These are phyloP conservation scores for Chloebia gouldiae DNA, from an alignment of 2,113 vertebrate species.

Conservation along the genomic window DNA sequence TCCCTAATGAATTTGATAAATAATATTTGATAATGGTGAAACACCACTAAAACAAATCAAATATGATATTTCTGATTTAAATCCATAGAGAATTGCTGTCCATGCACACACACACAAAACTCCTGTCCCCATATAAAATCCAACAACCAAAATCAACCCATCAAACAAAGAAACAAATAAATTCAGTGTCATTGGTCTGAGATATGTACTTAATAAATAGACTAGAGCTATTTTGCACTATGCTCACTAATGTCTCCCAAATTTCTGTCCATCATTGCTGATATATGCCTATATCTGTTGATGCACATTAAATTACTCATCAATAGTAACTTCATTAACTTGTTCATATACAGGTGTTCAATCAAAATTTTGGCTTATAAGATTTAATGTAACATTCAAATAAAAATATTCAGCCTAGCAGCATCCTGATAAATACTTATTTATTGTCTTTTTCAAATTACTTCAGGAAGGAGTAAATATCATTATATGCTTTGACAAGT, in stretches of 20 bases:
- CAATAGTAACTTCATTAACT: background rate
- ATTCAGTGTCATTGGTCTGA: background rate
- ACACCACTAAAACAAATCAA: background rate
- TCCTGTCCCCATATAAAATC: background rate
- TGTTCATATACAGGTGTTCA: background rate
- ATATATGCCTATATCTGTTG: background rate
- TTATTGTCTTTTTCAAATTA: background rate
- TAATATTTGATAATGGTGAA: background rate
- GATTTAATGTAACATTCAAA: background rate
- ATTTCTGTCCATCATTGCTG: background rate
- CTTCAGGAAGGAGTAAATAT: background rate
- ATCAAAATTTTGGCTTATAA: background rate
- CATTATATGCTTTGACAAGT: background rate
- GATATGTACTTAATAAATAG: background rate
- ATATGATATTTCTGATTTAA: background rate
- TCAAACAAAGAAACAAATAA: rapidly evolving
- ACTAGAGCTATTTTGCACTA: background rate
- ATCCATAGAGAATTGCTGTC: background rate
- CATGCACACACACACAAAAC: background rate
- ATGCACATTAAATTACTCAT: background rate
- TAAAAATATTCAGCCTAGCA: background rate
- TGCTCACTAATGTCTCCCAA: background rate
- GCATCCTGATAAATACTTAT: background rate
- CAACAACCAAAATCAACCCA: background rate
- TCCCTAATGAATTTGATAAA: background rate